These are phyloP conservation scores for Corydoras sp. DNA, from an alignment of 2,113 vertebrate species.

Conservation along the genomic window DNA sequence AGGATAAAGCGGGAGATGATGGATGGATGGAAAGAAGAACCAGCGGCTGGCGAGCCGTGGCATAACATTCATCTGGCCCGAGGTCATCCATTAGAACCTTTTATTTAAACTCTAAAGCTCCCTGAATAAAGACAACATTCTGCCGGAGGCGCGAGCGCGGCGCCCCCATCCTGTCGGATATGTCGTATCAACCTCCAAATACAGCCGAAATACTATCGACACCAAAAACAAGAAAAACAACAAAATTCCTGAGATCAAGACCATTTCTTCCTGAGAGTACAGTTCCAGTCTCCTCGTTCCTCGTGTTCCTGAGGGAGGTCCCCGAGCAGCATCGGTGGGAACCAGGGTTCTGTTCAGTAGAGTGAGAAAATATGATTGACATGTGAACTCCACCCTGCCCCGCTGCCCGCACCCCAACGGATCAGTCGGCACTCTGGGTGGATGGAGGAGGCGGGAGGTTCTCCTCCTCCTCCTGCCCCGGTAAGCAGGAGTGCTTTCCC, in stretches of 20 bases:
- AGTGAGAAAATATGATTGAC: constrained; percentile 62
- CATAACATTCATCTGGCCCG: constrained; percentile 63
- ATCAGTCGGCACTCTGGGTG: constrained; percentile 73
- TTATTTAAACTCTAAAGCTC: constrained; percentile 30
- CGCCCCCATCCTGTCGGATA: constrained; percentile 46
- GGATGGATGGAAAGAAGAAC: constrained; percentile 41
- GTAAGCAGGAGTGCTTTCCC: constrained; percentile 75
- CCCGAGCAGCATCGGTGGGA: constrained; percentile 61
- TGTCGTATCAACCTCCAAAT: constrained; percentile 34
- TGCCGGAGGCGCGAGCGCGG: constrained; percentile 24
- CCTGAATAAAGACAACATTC: constrained; percentile 38
- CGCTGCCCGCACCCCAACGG: neutral
- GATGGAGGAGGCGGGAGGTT: constrained; percentile 57
- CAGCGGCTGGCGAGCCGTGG: constrained; percentile 49
- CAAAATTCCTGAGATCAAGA: constrained; percentile 61
- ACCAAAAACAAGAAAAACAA: neutral
- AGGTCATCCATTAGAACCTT: constrained; percentile 42
- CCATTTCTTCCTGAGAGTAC: constrained; percentile 61
- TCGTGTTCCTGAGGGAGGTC: constrained; percentile 68
- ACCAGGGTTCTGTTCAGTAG: constrained; percentile 40
- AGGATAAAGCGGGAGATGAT: too few species aligned
- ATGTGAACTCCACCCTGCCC: constrained; percentile 49
- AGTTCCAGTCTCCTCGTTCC: constrained; percentile 54
- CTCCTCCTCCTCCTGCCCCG: constrained; percentile 76
- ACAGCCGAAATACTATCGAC: constrained; percentile 31